Evolutionary conservation across 2,113 vertebrate species (phyloP), one percentile per base, ranked within the genome.

Genomic region (Cinclus mexicanus): DNA sequence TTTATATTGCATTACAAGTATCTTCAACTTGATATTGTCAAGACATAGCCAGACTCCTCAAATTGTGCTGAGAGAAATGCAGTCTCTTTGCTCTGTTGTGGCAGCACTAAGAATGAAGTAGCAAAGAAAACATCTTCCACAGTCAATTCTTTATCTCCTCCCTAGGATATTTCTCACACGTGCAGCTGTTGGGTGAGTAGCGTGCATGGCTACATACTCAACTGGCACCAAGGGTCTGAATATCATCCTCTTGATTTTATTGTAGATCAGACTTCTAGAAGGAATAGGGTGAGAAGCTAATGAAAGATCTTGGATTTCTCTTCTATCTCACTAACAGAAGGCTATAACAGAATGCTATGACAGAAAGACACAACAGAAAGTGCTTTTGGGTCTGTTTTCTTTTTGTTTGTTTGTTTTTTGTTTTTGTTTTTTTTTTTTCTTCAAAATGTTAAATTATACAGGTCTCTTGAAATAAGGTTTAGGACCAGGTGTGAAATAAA

Each of bases 331-430:
- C 61, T 77, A 55, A 68, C 11, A 64, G 35, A 75, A 90, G 60
- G 6, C 0, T 55, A 13, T 77, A 59, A 76, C 11, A 68, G 39
- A 75, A 90, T 56, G 6, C 0, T 61, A 13, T 16, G 39, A 55
- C 17, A 61, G 41, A 72, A 42, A 44, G 4, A 22, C 44, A 12
- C 41, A 53, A n/a, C 4, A 57, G 24, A 64, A 92, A 85, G 22
- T 0, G 4, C 3, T n/a, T 69, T 72, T 7, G 6, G 5, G 14
- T 25, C 25, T 3, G 1, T 14, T 86, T 76, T 37, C 35, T 37
- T 37, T 37, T 37, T 37, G 35, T 37, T 37, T 37, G 35, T 37
- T 37, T 37, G 35, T 37, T 37, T 37, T 37, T n/a, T n/a, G n/a
- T n/a, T n/a, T 37, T 37, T 37, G 35, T 37, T 37, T 37, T 37